Evolutionary conservation across 2,797 vertebrate species (phyloP).

Genomic region (Malurus splendens): DNA sequence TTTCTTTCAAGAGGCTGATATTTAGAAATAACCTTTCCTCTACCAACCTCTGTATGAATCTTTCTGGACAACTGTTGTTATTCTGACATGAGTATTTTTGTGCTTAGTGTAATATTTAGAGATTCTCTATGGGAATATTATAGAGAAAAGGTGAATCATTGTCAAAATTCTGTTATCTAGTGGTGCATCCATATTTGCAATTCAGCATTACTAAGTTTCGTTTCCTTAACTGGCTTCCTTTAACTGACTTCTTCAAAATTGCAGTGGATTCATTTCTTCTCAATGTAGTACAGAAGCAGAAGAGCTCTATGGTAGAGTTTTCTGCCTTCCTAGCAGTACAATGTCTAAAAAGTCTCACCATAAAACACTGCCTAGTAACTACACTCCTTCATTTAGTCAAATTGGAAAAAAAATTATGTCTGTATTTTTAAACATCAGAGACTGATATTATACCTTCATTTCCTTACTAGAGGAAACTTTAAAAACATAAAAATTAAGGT

Average conservation of each 20-base stretch:
- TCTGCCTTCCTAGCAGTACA: background rate
- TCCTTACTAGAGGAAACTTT: background rate
- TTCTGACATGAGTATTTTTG: background rate
- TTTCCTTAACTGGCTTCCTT: background rate
- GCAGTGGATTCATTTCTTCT: background rate
- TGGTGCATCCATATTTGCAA: accelerated
- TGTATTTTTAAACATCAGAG: background rate
- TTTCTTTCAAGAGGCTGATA: background rate
- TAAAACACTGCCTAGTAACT: background rate
- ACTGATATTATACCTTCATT: background rate
- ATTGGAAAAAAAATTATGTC: background rate
- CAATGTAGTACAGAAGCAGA: background rate
- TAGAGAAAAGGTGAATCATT: background rate
- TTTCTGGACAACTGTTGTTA: background rate
- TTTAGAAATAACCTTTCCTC: background rate
- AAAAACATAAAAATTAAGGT: background rate
- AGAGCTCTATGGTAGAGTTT: background rate
- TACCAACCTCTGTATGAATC: accelerated
- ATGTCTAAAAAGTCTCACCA: background rate
- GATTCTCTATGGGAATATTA: background rate
- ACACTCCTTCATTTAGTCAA: background rate
- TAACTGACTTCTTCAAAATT: background rate
- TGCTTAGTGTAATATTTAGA: background rate
- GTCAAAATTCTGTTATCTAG: background rate
- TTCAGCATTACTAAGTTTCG: accelerated